phyloP scores from a whole-genome alignment of 2,797 vertebrate genomes.

The Austrolebias charrua region DNA sequence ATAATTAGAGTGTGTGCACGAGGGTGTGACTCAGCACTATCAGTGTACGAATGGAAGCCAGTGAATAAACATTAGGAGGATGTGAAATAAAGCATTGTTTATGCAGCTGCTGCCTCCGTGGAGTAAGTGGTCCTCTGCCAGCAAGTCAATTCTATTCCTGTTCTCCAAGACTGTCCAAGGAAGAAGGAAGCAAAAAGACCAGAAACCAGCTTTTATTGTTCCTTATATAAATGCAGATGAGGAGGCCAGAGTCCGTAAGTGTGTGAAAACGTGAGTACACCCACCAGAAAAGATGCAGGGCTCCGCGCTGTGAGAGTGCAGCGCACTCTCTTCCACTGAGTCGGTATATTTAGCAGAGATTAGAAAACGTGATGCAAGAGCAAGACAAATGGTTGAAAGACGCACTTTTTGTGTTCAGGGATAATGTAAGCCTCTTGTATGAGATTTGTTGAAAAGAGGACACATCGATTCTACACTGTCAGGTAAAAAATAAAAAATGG shows the following conservation, averaged over 20 bases:
- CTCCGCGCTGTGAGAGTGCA: slow-evolving; percentile 56
- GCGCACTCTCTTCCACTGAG: slow-evolving; percentile 56
- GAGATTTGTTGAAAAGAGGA: slow-evolving; percentile 43
- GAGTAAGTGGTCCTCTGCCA: slow-evolving; percentile 61
- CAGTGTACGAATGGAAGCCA: slow-evolving; percentile 64
- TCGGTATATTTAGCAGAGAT: slow-evolving; percentile 72
- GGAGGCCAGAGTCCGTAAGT: slow-evolving; percentile 62
- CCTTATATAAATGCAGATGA: slow-evolving; percentile 75
- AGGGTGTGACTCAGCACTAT: slow-evolving; percentile 78
- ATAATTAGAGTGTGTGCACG: slow-evolving; percentile 74
- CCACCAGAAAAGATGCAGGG: slow-evolving; percentile 62
- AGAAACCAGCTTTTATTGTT: slow-evolving; percentile 65
- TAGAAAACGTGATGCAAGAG: slow-evolving; percentile 69
- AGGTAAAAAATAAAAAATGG: slow-evolving; percentile 48
- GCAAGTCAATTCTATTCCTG: slow-evolving; percentile 69
- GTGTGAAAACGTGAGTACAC: slow-evolving; percentile 55
- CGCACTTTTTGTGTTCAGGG: slow-evolving; percentile 47
- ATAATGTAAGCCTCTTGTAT: slow-evolving; percentile 28
- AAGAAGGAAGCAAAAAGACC: slow-evolving; percentile 51
- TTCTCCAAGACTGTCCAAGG: slow-evolving; percentile 69
- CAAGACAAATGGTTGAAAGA: slow-evolving; percentile 64
- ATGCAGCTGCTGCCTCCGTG: slow-evolving; percentile 72
- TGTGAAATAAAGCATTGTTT: slow-evolving; percentile 77
- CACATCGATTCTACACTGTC: slow-evolving; percentile 19
- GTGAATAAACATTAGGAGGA: slow-evolving; percentile 76